phyloP scores from a whole-genome alignment of 1,140 invertebrate genomes.

The Lucilia sericata region DNA sequence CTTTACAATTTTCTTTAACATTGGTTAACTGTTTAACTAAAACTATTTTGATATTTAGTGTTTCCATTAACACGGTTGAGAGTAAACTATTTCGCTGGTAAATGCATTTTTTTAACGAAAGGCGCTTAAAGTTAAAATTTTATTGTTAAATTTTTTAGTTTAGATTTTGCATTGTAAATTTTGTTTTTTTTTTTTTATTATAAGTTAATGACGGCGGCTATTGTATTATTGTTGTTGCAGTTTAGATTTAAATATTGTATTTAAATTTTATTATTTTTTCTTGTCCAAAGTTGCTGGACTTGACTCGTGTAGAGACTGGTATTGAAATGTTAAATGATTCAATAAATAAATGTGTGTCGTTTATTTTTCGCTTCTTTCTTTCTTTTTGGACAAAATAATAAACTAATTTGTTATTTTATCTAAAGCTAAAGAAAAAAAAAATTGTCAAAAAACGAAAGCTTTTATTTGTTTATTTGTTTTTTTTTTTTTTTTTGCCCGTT shows the following conservation, averaged over 20 bases:
- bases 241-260: not conserved
- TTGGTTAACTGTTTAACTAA: constrained; percentile 49
- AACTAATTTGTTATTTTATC: not conserved
- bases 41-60: constrained; percentile 62
- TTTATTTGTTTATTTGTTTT: constrained; percentile 22
- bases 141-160: not conserved
- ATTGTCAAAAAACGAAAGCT: not conserved
- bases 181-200: not conserved
- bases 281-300: not conserved
- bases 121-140: too few relatives aligned
- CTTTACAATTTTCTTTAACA: constrained; percentile 41
- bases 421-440: not conserved
- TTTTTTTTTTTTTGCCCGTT: not conserved
- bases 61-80: constrained; percentile 54
- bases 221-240: not conserved
- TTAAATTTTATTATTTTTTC: not conserved
- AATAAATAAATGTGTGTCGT: not conserved
- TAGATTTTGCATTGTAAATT: not conserved
- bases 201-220: too few relatives aligned
- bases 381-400: too few relatives aligned
- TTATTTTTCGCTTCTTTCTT: not conserved
- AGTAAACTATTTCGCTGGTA: not conserved
- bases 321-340: not conserved
- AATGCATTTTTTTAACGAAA: not conserved
- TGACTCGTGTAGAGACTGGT: not conserved